Percentiles rank a stretch among this genome's conserved stretches.
These are phyloP conservation scores for Lepisosteus oculatus DNA, from an alignment of 2,113 vertebrate species.

Conservation along the genomic window DNA sequence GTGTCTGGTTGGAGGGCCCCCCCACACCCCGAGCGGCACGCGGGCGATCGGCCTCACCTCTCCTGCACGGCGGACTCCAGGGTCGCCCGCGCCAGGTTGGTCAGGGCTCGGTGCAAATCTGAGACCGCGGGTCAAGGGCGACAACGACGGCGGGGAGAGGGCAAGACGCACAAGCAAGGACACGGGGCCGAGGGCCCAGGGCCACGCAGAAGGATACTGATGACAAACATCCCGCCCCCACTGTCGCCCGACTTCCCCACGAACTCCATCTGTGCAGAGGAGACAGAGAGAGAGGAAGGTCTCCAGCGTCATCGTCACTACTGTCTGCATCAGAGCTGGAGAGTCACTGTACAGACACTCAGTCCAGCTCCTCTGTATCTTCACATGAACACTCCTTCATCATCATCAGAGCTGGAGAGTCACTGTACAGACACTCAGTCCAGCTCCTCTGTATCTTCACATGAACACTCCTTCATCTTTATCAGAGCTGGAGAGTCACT, in stretches of 20 bases:
- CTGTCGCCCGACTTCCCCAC: conserved; percentile 89
- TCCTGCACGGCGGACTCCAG: conserved; percentile 91
- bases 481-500: too few species aligned
- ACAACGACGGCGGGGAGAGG: background rate
- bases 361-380: too few species aligned
- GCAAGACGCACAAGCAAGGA: too few species aligned
- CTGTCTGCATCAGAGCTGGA: too few species aligned
- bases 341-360: too few species aligned
- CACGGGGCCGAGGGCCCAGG: background rate
- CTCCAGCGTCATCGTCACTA: too few species aligned
- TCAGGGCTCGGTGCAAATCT: conserved; percentile 83
- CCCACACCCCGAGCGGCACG: background rate
- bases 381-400: too few species aligned
- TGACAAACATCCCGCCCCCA: conserved; percentile 86
- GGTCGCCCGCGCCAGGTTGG: conserved; percentile 79
- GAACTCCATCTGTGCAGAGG: conserved; percentile 77
- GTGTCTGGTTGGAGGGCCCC: background rate
- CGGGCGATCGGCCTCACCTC: conserved; percentile 62
- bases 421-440: too few species aligned
- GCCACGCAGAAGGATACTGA: conserved; percentile 84
- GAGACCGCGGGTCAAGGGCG: conserved; percentile 55
- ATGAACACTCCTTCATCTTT: too few species aligned
- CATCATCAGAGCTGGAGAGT: too few species aligned
- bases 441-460: too few species aligned
- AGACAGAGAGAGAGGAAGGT: background rate